Evolutionary conservation across 2,113 vertebrate species (phyloP).

Genomic region (Nyctibius bracteatus): DNA sequence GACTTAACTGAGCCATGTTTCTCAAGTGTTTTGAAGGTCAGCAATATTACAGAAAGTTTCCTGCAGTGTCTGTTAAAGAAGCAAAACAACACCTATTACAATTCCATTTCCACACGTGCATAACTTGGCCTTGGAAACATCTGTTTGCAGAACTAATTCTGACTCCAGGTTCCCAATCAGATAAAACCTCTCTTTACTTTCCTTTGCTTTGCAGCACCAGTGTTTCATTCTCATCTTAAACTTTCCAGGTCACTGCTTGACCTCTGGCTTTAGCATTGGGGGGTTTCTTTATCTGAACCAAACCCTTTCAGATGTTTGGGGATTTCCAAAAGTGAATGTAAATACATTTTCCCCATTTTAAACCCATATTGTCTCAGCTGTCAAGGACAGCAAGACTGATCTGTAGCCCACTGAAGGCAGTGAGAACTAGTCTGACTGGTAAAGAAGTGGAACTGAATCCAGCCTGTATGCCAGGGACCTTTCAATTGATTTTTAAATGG

Average conservation of each 20-base stretch:
- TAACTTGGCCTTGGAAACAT: not conserved
- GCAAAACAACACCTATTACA: not conserved
- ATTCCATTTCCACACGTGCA: not conserved
- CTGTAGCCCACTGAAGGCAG: not conserved
- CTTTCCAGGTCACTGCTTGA: not conserved
- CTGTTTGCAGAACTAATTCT: not conserved
- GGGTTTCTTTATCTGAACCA: not conserved
- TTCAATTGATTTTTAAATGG: not conserved
- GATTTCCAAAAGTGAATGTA: not conserved
- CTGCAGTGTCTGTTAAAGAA: not conserved
- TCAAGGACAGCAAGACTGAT: not conserved
- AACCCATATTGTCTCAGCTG: not conserved
- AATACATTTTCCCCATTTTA: not conserved
- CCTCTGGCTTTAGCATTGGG: not conserved
- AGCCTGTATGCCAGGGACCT: not conserved
- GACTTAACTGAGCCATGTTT: not conserved
- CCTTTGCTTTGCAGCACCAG: not conserved
- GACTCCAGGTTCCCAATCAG: not conserved
- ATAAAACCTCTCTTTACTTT: not conserved
- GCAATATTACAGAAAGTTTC: not conserved
- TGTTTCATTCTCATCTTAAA: not conserved
- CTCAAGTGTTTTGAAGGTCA: not conserved
- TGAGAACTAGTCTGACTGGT: not conserved
- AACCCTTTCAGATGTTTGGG: not conserved
- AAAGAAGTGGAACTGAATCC: not conserved